Conservation (phyloP, 2,113 vertebrate species). For the Arvicanthis niloticus region DNA sequence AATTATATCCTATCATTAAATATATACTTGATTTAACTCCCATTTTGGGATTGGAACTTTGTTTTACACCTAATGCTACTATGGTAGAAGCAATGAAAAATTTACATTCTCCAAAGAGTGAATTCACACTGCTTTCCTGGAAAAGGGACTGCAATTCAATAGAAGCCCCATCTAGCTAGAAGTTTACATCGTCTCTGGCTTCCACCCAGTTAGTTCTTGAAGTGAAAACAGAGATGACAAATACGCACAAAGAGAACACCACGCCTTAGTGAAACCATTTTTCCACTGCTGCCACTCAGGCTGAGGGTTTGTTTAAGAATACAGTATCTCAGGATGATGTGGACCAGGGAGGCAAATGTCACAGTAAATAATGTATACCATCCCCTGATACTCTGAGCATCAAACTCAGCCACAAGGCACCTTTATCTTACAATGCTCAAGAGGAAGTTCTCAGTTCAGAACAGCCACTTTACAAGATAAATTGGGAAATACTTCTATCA, state of each 20-base stretch:
- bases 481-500: slow-evolving; percentile 28
- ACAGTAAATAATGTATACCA: slow-evolving; percentile 40
- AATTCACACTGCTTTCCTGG: slow-evolving; percentile 1
- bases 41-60: neutral
- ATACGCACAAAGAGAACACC: neutral
- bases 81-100: slow-evolving; percentile 37
- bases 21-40: neutral
- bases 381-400: neutral
- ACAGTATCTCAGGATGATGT: neutral
- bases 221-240: neutral
- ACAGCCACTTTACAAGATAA: neutral
- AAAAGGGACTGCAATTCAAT: neutral
- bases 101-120: neutral
- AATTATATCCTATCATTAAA: neutral
- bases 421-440: neutral
- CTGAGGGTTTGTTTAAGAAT: slow-evolving; percentile 48
- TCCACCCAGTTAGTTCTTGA: slow-evolving; percentile 35
- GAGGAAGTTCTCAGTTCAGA: slow-evolving; percentile 22
- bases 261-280: slow-evolving; percentile 37
- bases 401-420: slow-evolving; percentile 3
- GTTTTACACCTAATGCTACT: neutral
- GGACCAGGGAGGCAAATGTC: slow-evolving; percentile 38
- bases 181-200: neutral
- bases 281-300: neutral
- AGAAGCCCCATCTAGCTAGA: neutral